These are phyloP conservation scores for Drosophila mercatorum DNA, from an alignment of 2,888 invertebrate genomes.

Conservation along the genomic window DNA sequence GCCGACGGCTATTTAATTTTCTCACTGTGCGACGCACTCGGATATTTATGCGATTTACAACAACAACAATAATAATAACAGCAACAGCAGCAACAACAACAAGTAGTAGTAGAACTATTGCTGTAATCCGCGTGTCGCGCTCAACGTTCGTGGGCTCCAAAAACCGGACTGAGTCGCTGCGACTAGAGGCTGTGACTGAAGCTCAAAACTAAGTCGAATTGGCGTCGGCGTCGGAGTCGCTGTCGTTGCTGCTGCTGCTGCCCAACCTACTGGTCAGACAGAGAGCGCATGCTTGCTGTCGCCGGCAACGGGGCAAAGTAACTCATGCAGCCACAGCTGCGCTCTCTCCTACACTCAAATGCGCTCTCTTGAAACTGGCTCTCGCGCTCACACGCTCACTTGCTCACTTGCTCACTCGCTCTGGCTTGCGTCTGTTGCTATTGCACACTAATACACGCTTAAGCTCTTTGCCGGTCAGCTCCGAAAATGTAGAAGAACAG, in stretches of 20 bases:
- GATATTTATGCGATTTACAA: constrained; percentile 47
- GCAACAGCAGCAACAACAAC: constrained; percentile 5
- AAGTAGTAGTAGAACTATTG: constrained; percentile 17
- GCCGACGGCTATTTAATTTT: constrained; percentile 66
- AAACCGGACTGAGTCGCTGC: constrained; percentile 80
- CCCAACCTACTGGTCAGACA: constrained; percentile 60
- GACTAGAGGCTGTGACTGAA: constrained; percentile 51
- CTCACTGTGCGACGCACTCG: constrained; percentile 44
- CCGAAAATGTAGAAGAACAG: constrained; percentile 9
- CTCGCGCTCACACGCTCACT: neutral
- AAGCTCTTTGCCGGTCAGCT: constrained; percentile 16
- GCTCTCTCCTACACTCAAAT: constrained; percentile 31
- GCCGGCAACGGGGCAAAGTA: constrained; percentile 46
- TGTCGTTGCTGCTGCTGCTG: constrained; percentile 6
- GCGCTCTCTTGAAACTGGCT: constrained; percentile 15
- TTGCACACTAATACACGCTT: constrained; percentile 30
- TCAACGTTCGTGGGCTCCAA: constrained; percentile 76
- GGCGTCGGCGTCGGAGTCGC: constrained; percentile 31
- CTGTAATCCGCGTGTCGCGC: constrained; percentile 65
- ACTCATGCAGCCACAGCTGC: constrained; percentile 29
- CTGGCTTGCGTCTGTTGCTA: constrained; percentile 24
- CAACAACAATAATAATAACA: constrained; percentile 3
- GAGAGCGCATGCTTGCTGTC: constrained; percentile 78
- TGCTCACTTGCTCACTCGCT: constrained; percentile 18
- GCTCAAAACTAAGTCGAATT: constrained; percentile 42